Conservation (phyloP, 2,797 vertebrate genomes). For the Gallirallus australis region DNA sequence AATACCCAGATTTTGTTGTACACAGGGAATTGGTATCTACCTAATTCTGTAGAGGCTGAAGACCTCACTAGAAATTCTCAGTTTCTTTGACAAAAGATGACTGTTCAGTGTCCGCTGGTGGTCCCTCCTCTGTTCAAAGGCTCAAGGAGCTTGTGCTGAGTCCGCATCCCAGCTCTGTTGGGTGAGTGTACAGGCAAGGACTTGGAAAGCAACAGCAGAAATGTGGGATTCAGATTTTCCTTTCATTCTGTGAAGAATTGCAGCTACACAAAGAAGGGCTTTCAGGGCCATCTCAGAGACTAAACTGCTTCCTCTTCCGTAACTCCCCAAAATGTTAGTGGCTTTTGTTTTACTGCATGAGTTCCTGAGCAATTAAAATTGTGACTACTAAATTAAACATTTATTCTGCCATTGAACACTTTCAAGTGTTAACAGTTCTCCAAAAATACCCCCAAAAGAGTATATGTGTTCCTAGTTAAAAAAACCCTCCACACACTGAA, state of each 20-base stretch:
- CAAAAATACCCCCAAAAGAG: not conserved
- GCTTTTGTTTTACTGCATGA: not conserved
- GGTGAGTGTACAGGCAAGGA: not conserved
- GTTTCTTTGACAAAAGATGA: not conserved
- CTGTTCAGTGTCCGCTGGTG: not conserved
- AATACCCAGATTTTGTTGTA: not conserved
- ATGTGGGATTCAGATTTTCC: not conserved
- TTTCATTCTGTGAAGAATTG: not conserved
- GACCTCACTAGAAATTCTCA: not conserved
- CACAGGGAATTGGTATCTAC: not conserved
- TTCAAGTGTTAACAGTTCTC: not conserved
- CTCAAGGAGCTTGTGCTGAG: not conserved
- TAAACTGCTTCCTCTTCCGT: not conserved
- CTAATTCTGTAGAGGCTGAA: not conserved
- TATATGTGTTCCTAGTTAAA: not conserved
- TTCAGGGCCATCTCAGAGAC: not conserved
- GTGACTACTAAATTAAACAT: not conserved
- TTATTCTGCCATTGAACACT: not conserved
- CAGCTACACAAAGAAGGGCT: not conserved
- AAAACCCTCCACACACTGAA: not conserved
- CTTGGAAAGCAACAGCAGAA: fast-evolving
- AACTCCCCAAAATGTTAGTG: not conserved
- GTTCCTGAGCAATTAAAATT: not conserved
- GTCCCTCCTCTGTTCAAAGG: not conserved
- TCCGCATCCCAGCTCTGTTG: not conserved